A percentile compares a stretch with the other conserved stretches of the same genome.
These are phyloP conservation scores for Xenentodon cancila DNA, from an alignment of 2,797 vertebrate species.

Conservation along the genomic window DNA sequence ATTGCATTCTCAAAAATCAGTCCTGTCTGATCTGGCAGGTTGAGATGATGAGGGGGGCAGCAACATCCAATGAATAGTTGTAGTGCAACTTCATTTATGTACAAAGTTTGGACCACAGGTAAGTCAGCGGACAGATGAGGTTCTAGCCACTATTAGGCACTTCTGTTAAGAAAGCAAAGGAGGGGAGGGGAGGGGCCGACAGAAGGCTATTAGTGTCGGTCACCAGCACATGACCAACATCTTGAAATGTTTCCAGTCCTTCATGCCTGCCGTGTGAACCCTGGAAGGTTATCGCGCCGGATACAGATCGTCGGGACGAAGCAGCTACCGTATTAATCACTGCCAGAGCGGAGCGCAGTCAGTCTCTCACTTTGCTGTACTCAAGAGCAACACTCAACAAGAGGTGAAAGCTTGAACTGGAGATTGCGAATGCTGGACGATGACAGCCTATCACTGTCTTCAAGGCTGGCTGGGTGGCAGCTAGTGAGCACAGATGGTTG, in stretches of 20 bases:
- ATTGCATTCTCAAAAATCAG: slow-evolving; percentile 2
- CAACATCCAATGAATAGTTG: background rate
- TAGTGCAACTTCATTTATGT: slow-evolving; percentile 2
- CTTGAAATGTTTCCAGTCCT: slow-evolving; percentile 2
- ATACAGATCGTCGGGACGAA: slow-evolving; percentile 10
- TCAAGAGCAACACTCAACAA: slow-evolving; percentile 4
- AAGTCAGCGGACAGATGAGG: too few species aligned
- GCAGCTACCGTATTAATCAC: slow-evolving; percentile 12
- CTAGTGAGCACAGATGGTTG: slow-evolving; percentile 23
- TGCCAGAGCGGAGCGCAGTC: slow-evolving; percentile 13
- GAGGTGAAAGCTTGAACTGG: slow-evolving; percentile 1
- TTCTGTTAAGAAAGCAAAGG: slow-evolving; percentile 6
- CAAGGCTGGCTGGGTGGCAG: slow-evolving; percentile 7
- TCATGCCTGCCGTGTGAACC: slow-evolving; percentile 7
- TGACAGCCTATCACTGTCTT: slow-evolving; percentile 5
- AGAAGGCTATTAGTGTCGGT: background rate
- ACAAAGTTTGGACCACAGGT: background rate
- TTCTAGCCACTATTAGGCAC: too few species aligned
- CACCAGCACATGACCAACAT: background rate
- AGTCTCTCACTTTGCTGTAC: slow-evolving; percentile 17
- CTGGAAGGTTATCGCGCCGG: slow-evolving; percentile 4
- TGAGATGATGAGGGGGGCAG: background rate
- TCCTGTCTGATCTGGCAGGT: background rate
- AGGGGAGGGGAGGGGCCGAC: too few species aligned
- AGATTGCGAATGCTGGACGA: slow-evolving; percentile 13